Evolutionary conservation across 1,140 invertebrate genomes (phyloP).

Genomic region (Drosophila eugracilis): DNA sequence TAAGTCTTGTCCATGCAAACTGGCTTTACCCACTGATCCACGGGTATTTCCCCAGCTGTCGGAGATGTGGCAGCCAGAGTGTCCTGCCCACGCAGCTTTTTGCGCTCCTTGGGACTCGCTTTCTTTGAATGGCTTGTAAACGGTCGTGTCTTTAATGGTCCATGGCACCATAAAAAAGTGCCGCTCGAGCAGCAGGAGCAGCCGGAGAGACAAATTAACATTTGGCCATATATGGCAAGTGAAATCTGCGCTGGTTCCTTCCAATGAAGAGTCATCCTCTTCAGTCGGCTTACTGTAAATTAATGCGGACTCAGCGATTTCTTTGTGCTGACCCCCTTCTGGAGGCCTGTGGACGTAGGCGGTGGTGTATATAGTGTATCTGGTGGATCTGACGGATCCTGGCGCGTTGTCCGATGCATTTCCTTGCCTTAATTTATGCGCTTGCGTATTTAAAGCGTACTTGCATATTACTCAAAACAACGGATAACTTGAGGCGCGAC

Average conservation of each 20-base stretch:
- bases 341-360: constrained; percentile 40
- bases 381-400: constrained; percentile 35
- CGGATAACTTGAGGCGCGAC: constrained; percentile 59
- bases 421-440: constrained; percentile 77
- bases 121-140: constrained; percentile 71
- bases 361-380: constrained; percentile 13
- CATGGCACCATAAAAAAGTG: constrained; percentile 26
- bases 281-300: constrained; percentile 74
- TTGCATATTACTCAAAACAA: constrained; percentile 82
- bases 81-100: constrained; percentile 56
- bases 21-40: constrained; percentile 24
- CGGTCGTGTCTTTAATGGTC: constrained; percentile 52
- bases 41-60: constrained; percentile 29
- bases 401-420: constrained; percentile 52
- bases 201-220: constrained; percentile 60
- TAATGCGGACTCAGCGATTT: constrained; percentile 62
- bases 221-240: constrained; percentile 65
- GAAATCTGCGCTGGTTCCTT: constrained; percentile 59
- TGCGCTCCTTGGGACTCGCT: constrained; percentile 57
- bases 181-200: constrained; percentile 46
- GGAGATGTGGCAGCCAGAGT: constrained; percentile 10
- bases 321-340: constrained; percentile 68
- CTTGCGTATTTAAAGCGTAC: constrained; percentile 70
- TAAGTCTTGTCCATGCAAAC: neutral
- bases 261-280: constrained; percentile 55